Base-by-base conservation (phyloP, 1,140 invertebrate species). In the Drosophila gunungcola region DNA sequence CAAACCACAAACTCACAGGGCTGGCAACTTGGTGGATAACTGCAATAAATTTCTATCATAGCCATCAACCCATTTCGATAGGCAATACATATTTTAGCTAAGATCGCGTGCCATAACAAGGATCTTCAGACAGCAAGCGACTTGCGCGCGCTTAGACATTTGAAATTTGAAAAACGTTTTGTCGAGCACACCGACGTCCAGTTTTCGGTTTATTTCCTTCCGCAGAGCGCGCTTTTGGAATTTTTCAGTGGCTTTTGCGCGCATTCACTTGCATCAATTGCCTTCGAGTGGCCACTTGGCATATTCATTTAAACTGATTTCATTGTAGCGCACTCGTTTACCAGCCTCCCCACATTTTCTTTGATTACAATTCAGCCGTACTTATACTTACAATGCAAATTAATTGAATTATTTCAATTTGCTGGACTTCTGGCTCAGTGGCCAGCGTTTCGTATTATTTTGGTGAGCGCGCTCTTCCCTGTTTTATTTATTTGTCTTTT, bases 361-460 rank as follows among this genome's bases (percentile, higher is more conserved):
- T 51, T 82, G 80, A 86, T 86, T 88, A 86, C 82, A 86, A 82
- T 88, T 75, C 61, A 75, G 73, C 39, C 67, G 56, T 58, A 74
- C 80, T 78, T 70, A 80, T 89, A 88, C 80, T 89, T 89, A 88
- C 83, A 88, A 88, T 88, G 83, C 83, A 84, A 88, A 88, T 88
- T 88, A 89, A 88, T 88, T 88, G 83, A 88, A 88, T 88, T 88
- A 89, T 89, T 88, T 89, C 85, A 88, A 88, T 88, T 86, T 86
- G 63, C 55, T 65, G 45, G n/a, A 12, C 45, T n/a, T 48, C 45
- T 51, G 48, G 29, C 27, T 51, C 51, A 21, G 1, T 32, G 12
- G 36, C 5, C 57, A 57, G 62, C 49, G 63, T 60, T 60, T 49
- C 63, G 68, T 76, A 61, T 78, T 79, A 36, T 52, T 52, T 52